phyloP scores from a whole-genome alignment of 2,888 invertebrate genomes.

The Eurytoma californica region DNA sequence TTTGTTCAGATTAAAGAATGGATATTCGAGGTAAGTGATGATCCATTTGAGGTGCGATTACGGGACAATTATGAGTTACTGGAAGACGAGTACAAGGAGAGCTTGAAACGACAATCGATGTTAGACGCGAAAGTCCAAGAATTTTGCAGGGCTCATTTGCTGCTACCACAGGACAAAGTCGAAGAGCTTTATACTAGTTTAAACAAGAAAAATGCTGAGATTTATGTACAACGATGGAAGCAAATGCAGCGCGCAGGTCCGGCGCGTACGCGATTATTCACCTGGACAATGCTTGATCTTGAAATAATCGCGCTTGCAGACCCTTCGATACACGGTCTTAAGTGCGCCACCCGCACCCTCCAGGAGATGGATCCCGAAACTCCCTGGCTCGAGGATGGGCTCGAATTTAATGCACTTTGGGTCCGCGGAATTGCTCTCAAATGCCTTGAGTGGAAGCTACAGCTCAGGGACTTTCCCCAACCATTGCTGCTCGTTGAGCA shows the following conservation, averaged over 20 bases:
- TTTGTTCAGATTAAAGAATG: constrained; percentile 86
- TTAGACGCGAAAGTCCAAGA: constrained; percentile 91
- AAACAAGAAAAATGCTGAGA: constrained; percentile 93
- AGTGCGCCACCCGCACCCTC: constrained; percentile 84
- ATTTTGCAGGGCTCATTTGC: constrained; percentile 87
- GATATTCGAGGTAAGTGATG: constrained; percentile 94
- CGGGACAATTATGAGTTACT: constrained; percentile 96
- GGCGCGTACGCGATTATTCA: constrained; percentile 86
- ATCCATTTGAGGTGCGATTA: constrained; percentile 97
- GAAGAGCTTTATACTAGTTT: constrained; percentile 93
- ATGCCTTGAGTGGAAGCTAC: constrained; percentile 90
- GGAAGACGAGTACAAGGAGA: constrained; percentile 96
- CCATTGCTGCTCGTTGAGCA: constrained; percentile 90
- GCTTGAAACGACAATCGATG: constrained; percentile 90
- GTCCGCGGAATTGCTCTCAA: constrained; percentile 90
- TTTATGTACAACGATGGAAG: constrained; percentile 93
- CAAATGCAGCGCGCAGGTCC: constrained; percentile 81
- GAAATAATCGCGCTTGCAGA: constrained; percentile 89
- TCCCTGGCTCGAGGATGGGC: constrained; percentile 92
- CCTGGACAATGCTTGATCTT: constrained; percentile 88
- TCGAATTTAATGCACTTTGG: constrained; percentile 95
- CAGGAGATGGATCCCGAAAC: constrained; percentile 91
- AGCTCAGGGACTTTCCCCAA: constrained; percentile 96
- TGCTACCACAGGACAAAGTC: constrained; percentile 89
- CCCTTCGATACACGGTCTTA: constrained; percentile 88